These are phyloP conservation scores for Sinocyclocheilus maitianheensis DNA, from an alignment of 2,113 vertebrate genomes.

Conservation along the genomic window DNA sequence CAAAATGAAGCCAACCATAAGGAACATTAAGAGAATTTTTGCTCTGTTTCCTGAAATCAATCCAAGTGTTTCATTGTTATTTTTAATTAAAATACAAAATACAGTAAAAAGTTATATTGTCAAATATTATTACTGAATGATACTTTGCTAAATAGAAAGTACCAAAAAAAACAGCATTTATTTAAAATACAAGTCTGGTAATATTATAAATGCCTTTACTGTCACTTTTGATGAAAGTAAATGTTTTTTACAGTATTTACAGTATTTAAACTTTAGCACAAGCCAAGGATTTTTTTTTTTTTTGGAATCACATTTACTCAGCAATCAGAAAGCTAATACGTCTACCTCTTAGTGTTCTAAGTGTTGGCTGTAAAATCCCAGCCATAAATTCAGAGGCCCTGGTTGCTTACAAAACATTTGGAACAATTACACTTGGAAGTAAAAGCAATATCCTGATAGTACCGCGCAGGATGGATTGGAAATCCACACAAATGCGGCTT, in stretches of 20 bases:
- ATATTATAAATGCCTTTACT: no score
- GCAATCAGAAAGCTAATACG: constrained; percentile 8
- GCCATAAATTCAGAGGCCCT: constrained; percentile 63
- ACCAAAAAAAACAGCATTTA: not conserved
- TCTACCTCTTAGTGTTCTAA: constrained; percentile 13
- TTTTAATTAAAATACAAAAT: not conserved
- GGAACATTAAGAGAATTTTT: not conserved
- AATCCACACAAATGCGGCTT: constrained; percentile 32
- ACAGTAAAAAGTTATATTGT: not conserved
- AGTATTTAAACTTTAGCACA: not conserved
- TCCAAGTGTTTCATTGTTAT: not conserved
- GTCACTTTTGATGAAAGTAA: no score
- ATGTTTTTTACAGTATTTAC: not conserved
- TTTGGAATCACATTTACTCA: not conserved
- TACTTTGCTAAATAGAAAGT: not conserved
- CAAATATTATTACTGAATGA: not conserved
- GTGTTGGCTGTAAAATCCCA: constrained; percentile 55
- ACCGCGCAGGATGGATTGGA: constrained; percentile 20
- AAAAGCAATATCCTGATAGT: constrained; percentile 30
- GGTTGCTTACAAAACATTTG: constrained; percentile 48
- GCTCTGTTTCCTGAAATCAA: not conserved
- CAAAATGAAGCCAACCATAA: not conserved
- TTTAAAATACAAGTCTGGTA: no score
- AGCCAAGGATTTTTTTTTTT: not conserved
- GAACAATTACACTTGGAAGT: constrained; percentile 40